phyloP scores from a whole-genome alignment of 2,888 invertebrate genomes.

The Penaeus monodon region DNA sequence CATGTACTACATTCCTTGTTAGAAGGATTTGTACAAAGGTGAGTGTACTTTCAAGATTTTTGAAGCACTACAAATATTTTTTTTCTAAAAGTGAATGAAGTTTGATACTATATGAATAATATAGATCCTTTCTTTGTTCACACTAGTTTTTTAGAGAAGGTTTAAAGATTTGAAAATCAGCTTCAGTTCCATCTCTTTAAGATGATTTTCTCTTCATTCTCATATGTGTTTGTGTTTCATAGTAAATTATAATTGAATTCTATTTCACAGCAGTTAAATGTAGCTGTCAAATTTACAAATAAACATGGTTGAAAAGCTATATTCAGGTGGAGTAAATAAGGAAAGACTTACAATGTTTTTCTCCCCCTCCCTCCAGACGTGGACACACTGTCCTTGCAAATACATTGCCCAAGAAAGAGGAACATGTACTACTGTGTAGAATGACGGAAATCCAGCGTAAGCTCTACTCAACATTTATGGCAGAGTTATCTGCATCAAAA shows the following conservation, averaged over 20 bases:
- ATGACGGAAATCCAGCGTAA: constrained; percentile 92
- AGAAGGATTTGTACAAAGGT: constrained; percentile 95
- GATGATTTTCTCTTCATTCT: too few species aligned
- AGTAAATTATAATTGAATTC: too few species aligned
- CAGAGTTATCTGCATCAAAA: constrained; percentile 74
- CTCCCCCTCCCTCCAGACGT: constrained; percentile 74
- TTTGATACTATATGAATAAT: too few species aligned
- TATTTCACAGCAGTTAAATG: too few species aligned
- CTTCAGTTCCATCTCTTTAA: too few species aligned
- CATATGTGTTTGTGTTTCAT: neutral
- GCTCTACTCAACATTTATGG: constrained; percentile 93
- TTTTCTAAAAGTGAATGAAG: neutral
- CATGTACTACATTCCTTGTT: constrained; percentile 95
- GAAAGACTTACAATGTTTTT: neutral
- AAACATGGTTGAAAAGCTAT: neutral
- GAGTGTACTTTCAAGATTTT: constrained; percentile 57
- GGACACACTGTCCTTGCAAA: constrained; percentile 92
- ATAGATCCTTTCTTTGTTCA: too few species aligned
- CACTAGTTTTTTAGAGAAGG: too few species aligned
- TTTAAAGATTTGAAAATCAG: too few species aligned
- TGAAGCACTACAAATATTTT: too few species aligned
- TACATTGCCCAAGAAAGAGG: constrained; percentile 93
- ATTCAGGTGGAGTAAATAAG: neutral
- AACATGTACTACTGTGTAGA: constrained; percentile 89
- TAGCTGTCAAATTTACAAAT: too few species aligned